phyloP scores from a whole-genome alignment of 2,113 vertebrate genomes.

The Pontoporia blainvillei region DNA sequence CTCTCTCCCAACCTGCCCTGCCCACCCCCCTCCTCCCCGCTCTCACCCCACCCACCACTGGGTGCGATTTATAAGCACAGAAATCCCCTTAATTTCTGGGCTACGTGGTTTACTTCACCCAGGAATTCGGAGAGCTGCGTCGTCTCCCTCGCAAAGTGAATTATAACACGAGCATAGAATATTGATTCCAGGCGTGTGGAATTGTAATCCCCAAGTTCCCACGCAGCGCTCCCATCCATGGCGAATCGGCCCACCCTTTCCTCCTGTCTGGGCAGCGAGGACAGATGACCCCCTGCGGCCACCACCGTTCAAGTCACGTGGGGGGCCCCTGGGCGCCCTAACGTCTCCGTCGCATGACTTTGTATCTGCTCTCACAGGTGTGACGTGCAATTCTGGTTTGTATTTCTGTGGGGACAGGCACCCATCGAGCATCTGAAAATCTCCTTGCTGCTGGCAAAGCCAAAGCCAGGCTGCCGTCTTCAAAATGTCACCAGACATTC shows the following conservation, averaged over 20 bases:
- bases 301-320: not conserved
- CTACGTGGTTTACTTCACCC: conserved; percentile 58
- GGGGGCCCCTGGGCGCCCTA: not conserved
- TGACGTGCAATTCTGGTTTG: not conserved
- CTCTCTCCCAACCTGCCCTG: not conserved
- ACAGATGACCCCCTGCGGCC: not conserved
- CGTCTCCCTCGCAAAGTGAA: conserved; percentile 46
- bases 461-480: conserved; percentile 33
- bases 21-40: not conserved
- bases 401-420: not conserved
- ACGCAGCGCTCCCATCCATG: not conserved
- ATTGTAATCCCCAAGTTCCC: conserved; percentile 63
- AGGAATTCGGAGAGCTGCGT: conserved; percentile 47
- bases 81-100: conserved; percentile 62
- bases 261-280: not conserved
- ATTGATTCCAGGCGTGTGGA: conserved; percentile 64
- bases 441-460: not conserved
- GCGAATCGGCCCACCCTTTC: conserved; percentile 3
- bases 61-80: conserved; percentile 45
- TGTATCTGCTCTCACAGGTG: not conserved
- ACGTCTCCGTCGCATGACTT: not conserved
- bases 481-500: conserved; percentile 44
- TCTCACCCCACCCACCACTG: conserved; percentile 1
- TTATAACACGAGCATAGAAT: conserved; percentile 60
- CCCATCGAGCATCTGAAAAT: conserved; percentile 8